phyloP scores from a whole-genome alignment of 1,140 invertebrate species.

The Aphelenchoides besseyi region DNA sequence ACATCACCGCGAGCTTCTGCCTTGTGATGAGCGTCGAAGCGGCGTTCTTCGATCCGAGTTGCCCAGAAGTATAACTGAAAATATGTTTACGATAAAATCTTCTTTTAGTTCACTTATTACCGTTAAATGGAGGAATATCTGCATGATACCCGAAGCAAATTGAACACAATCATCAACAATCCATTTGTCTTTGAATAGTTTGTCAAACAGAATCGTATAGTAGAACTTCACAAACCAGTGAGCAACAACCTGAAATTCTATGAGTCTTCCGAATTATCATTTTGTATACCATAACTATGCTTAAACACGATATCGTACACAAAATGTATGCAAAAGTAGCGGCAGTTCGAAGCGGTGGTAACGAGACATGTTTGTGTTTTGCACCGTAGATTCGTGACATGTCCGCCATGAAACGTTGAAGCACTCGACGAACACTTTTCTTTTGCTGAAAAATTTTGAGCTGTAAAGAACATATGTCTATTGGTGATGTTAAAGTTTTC shows the following conservation, averaged over 20 bases:
- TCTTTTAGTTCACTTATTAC: no score
- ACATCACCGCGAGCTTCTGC: conserved; percentile 60
- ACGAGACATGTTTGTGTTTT: conserved; percentile 18
- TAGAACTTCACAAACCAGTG: conserved; percentile 60
- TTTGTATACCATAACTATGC: not conserved
- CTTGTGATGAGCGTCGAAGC: conserved; percentile 62
- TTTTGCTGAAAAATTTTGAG: conserved; percentile 43
- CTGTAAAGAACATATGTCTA: not conserved
- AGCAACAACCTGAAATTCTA: conserved; percentile 7
- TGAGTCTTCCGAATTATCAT: not conserved
- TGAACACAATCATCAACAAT: conserved; percentile 47
- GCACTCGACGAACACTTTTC: conserved; percentile 56
- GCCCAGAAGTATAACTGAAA: conserved; percentile 37
- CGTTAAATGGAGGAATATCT: conserved; percentile 48
- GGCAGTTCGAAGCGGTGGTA: conserved; percentile 27
- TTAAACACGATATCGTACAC: not conserved
- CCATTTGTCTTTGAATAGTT: conserved; percentile 48
- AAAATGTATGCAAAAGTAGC: conserved; percentile 13
- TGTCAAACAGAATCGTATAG: conserved; percentile 59
- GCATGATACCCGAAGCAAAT: conserved; percentile 35
- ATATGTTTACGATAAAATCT: not conserved
- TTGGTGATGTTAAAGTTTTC: no score
- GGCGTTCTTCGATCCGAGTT: conserved; percentile 26
- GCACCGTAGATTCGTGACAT: conserved; percentile 55
- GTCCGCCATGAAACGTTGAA: conserved; percentile 57